Base-by-base conservation (phyloP, 2,888 invertebrate genomes). In the Tipula vernalis region DNA sequence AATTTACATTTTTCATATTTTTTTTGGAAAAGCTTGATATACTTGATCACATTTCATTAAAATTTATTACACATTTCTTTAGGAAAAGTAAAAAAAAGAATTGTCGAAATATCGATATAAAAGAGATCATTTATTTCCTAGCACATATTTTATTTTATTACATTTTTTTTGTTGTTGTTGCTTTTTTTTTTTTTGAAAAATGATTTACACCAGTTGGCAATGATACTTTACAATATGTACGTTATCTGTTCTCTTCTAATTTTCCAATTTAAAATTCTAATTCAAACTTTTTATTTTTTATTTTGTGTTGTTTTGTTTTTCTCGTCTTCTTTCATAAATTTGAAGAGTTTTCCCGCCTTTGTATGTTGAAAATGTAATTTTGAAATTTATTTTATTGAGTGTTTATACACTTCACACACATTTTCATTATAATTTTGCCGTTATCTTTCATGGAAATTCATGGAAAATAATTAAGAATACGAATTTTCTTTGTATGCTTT, bases 41-140 rank as follows among this genome's bases (percentile, higher is more conserved):
- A 71, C n/a, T 71, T 71, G 71, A 71, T 71, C 71, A 71, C 71
- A 71, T 71, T 71, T 71, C 71, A 71, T 71, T 71, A 71, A 71
- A 71, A 28, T 71, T 71, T 71, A 71, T 71, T 71, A 71, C 3
- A 71, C 28, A 28, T 28, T 71, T 71, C n/a, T 71, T 71, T 12
- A 44, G 3, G 10, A 12, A 44, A 44, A 44, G 10, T 8, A 44
- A 44, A 44, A 44, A 44, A 6, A 44, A 44, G 1, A 44, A 15
- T 71, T 28, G 71, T 18, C 28, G 71, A 71, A 71, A 71, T 71
- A 71, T 71, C 71, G 71, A 71, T 71, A 71, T 5, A 71, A 28
- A 28, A 71, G 71, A 71, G 71, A 71, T 71, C 71, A 71, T 71
- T 71, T 71, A 71, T 71, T 71, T 71, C 28, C 71, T 71, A 71